Percentiles rank a stretch among this genome's conserved stretches.
Conservation (phyloP, 1,140 invertebrate species). For the Leptinotarsa texana region DNA sequence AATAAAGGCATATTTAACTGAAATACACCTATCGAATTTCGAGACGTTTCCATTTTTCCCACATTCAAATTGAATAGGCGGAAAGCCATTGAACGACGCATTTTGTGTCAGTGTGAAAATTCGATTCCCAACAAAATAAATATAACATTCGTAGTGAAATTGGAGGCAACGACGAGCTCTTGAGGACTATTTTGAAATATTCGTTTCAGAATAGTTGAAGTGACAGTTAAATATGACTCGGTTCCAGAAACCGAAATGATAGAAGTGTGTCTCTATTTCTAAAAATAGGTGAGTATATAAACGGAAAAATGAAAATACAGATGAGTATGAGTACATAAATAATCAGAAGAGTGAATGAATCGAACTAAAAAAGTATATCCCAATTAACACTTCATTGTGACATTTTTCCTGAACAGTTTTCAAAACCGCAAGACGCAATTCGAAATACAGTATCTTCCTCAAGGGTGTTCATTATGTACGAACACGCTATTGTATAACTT, state of each 20-base stretch:
- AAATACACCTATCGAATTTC: neutral
- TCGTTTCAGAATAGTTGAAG: neutral
- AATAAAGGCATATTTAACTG: neutral
- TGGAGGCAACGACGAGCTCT: neutral
- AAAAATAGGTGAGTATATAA: too few species aligned
- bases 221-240: neutral
- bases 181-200: neutral
- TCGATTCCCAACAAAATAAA: conserved; percentile 6
- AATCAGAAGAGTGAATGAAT: too few species aligned
- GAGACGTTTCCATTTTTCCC: neutral
- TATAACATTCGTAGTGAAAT: neutral
- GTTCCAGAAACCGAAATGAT: neutral
- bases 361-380: too few species aligned
- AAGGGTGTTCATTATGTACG: too few species aligned
- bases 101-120: neutral
- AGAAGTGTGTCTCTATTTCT: neutral
- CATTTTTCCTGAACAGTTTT: too few species aligned
- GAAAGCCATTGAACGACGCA: neutral
- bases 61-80: conserved; percentile 2
- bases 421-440: too few species aligned
- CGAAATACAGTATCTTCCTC: too few species aligned
- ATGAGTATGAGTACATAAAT: too few species aligned
- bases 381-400: too few species aligned
- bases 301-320: too few species aligned
- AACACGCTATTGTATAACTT: too few species aligned